Base-by-base conservation (phyloP, 2,113 vertebrate genomes). In the Pluvialis apricaria region DNA sequence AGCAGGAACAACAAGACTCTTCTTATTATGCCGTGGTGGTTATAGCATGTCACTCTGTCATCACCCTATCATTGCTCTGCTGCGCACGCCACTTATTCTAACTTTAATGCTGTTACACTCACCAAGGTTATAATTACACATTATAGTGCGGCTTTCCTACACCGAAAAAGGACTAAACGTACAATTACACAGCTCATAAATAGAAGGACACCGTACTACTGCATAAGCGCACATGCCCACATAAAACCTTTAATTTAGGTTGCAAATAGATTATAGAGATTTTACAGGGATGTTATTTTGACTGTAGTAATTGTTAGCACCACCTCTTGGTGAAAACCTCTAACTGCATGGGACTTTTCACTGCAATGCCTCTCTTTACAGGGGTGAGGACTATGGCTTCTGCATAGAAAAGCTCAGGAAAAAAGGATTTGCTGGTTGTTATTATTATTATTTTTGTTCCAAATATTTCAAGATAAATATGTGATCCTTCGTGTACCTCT, bases 151-250 rank as follows among this genome's bases (percentile, higher is more conserved):
- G 96, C 69, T 95, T 96, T 94, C 62, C 78, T 95, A 70, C 0
- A 0, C 89, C 8, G 52, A 68, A 85, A 92, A 62, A 77, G 57
- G 62, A 72, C 92, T 80, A 77, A 97, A 91, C 16, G 0, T 91
- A 89, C 83, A 92, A 97, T 97, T 95, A 95, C 84, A 60, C 92
- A 95, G 97, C 96, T 95, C 92, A 87, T 97, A 97, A 97, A 95
- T 58, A 89, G 91, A 77, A 91, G 91, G 78, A 80, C 0, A 6
- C 44, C 5, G 16, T 85, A 55, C 31, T 72, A 51, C 91, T 66
- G 79, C 51, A 58, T 54, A 85, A 95, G 58, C 0, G 0, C 66
- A 95, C 86, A 73, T 90, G 47, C 57, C 83, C 66, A 85, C 73
- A 89, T 91, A 91, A 94, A 96, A 88, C 86, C 91, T 91, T 94